Evolutionary conservation across 2,888 invertebrate species (phyloP).

Genomic region (Dryobotodes eremita): DNA sequence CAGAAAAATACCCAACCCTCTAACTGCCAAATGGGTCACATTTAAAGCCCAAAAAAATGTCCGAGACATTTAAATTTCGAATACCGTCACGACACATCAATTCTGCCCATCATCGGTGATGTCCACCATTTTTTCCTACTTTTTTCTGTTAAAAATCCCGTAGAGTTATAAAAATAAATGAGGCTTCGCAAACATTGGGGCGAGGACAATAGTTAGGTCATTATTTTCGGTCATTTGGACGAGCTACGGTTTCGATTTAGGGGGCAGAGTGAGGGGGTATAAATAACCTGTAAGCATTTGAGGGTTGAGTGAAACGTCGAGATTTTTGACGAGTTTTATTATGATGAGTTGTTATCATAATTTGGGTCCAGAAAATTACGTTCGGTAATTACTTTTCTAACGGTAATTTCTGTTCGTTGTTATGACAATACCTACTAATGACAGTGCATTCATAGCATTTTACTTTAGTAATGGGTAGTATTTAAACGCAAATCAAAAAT

Average conservation of each 20-base stretch:
- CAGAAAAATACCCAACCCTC: conserved; percentile 60
- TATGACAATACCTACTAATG: not conserved
- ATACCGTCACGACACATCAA: conserved; percentile 83
- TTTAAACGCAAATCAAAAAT: too few species aligned
- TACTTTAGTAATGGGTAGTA: not conserved
- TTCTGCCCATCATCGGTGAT: conserved; percentile 78
- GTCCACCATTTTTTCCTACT: conserved; percentile 80
- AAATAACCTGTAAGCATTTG: conserved; percentile 83
- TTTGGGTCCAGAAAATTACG: conserved; percentile 62
- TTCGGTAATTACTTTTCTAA: conserved; percentile 32
- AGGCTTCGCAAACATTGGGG: conserved; percentile 86
- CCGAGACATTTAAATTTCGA: conserved; percentile 77
- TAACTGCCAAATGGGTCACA: conserved; percentile 67
- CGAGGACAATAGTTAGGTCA: conserved; percentile 89
- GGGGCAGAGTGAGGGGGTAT: conserved; percentile 76
- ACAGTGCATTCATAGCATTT: not conserved
- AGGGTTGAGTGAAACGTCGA: conserved; percentile 77
- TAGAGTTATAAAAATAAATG: conserved; percentile 88
- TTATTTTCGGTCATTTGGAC: conserved; percentile 89
- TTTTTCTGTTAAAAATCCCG: conserved; percentile 85
- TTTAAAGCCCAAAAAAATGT: conserved; percentile 68
- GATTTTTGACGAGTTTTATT: conserved; percentile 70
- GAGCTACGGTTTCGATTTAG: conserved; percentile 79
- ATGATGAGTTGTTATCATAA: conserved; percentile 60
- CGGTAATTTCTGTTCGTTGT: not conserved